phyloP scores from a whole-genome alignment of 2,113 vertebrate species.

The Crocuta crocuta region DNA sequence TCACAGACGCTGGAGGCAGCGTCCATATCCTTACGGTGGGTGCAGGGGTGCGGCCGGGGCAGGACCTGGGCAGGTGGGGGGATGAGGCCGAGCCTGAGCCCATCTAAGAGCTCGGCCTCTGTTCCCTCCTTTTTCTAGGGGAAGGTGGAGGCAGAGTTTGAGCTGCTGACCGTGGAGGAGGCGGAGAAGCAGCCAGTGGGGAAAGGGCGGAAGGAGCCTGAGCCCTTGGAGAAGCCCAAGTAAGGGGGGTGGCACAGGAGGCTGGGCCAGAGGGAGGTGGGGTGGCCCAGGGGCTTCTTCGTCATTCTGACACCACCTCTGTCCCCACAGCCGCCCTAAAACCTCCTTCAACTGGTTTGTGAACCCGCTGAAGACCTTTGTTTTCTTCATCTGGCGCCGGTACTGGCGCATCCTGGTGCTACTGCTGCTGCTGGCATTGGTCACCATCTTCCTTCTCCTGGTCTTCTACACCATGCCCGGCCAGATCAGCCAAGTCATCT shows the following conservation, averaged over 20 bases:
- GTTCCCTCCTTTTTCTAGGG: conserved; percentile 86
- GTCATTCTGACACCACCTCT: neutral
- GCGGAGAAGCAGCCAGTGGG: conserved; percentile 94
- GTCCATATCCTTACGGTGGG: conserved; percentile 91
- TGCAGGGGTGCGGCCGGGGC: neutral
- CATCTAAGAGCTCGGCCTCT: neutral
- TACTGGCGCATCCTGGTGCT: conserved; percentile 94
- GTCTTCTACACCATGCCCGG: conserved; percentile 94
- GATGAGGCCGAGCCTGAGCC: neutral
- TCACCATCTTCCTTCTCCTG: conserved; percentile 92
- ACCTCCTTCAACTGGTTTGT: conserved; percentile 96
- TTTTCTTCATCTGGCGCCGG: conserved; percentile 95
- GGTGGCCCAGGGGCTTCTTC: neutral
- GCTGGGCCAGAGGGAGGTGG: fast-evolving
- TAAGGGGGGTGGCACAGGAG: conserved; percentile 70
- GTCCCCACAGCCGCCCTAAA: conserved; percentile 90
- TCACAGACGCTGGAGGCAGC: conserved; percentile 90
- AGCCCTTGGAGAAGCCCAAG: conserved; percentile 96
- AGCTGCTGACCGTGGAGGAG: conserved; percentile 92
- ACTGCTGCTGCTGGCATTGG: conserved; percentile 87
- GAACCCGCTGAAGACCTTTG: conserved; percentile 96
- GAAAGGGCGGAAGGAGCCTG: conserved; percentile 93
- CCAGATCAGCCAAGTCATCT: conserved; percentile 91
- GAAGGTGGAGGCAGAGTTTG: conserved; percentile 96
- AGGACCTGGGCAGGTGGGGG: neutral